Base-by-base conservation (phyloP, 2,888 invertebrate species). In the Agonum fuliginosum region DNA sequence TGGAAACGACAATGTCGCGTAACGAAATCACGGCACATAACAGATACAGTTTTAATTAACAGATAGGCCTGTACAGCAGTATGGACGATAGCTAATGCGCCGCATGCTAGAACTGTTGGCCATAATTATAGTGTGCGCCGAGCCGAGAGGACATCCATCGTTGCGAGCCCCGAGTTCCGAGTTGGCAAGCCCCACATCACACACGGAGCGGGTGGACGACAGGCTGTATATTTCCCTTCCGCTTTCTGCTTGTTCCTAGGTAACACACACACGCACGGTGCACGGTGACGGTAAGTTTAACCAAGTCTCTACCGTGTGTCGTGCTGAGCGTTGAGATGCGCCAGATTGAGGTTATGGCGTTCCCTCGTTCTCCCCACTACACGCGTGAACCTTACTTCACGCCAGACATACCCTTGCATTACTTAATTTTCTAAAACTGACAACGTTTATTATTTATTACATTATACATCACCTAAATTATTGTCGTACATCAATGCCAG, bases 361-460 rank as follows among this genome's bases (percentile, higher is more conserved):
- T 62, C 37, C 58, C 30, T 17, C 17, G 46, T 46, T 46, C 37
- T n/a, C 46, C 14, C 6, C 46, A 14, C 54, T 62, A 43, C 73
- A 73, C 58, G 73, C 73, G 73, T 54, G 73, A 73, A 54, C 73
- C 27, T 43, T 58, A 24, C 37, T 73, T 73, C 73, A 41, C 62
- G 73, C 37, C 37, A 73, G 62, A 62, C 73, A 73, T 73, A 73
- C 73, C 73, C 73, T 43, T 73, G 73, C 73, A 73, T 73, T 75
- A 75, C 67, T 65, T 75, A 67, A 75, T 75, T 67, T 83, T 83
- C 82, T 81, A 81, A 80, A 83, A 83, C 82, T 83, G 82, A 83
- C 83, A 83, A 82, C 81, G 82, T 81, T 83, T 83, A 82, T 83
- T 82, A 83, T 83, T 83, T 83, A 83, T 83, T 83, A 82, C 82